phyloP scores from a whole-genome alignment of 2,113 vertebrate genomes.

The Carassius gibelio region DNA sequence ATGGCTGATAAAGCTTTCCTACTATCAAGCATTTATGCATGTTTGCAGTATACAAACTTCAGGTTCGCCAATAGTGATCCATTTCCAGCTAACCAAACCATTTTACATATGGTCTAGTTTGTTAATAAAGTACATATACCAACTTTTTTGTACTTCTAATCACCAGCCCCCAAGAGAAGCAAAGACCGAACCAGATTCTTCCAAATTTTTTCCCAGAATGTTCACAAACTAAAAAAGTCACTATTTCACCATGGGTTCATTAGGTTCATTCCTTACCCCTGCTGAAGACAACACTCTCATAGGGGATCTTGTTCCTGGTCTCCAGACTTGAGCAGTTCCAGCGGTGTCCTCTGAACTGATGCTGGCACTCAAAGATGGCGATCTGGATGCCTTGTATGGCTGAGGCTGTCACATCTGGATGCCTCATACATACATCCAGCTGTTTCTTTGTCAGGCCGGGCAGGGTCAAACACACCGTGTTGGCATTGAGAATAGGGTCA shows the following conservation, averaged over 20 bases:
- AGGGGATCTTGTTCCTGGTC: conserved; percentile 97
- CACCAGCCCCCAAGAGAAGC: background rate
- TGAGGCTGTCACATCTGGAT: conserved; percentile 94
- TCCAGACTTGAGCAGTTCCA: conserved; percentile 99
- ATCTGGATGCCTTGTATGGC: conserved; percentile 99
- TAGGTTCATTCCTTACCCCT: conserved; percentile 81
- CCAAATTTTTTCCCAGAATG: background rate
- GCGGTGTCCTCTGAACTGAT: conserved; percentile 95
- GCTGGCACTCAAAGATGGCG: conserved; percentile 97
- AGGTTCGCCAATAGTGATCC: background rate
- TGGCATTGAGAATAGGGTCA: conserved; percentile 94
- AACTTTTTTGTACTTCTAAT: background rate
- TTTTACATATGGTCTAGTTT: background rate
- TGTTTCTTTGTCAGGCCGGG: conserved; percentile 90
- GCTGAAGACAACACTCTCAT: conserved; percentile 96
- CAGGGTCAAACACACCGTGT: conserved; percentile 94
- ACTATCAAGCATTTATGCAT: conserved; percentile 62
- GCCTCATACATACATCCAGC: conserved; percentile 92
- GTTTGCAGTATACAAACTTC: background rate
- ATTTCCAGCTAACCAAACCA: background rate
- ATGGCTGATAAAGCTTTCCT: background rate
- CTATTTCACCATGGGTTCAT: background rate
- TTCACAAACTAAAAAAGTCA: background rate
- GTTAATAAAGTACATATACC: background rate
- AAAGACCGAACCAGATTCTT: background rate